These are phyloP conservation scores for Melanostoma scalare DNA, from an alignment of 2,888 invertebrate species.

Conservation along the genomic window DNA sequence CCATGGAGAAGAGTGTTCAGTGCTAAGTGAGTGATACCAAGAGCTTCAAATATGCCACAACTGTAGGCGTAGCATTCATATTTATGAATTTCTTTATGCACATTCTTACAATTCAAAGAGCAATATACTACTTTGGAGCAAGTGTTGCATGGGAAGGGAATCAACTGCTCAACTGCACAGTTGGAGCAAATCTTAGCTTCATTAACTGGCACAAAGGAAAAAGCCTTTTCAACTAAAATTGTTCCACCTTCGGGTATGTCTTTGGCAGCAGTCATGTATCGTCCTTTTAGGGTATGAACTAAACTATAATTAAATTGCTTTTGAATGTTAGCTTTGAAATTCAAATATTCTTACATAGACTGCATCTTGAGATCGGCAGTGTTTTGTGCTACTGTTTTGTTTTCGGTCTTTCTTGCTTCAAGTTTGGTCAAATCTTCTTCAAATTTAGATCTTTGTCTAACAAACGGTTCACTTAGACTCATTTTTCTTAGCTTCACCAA, in stretches of 20 bases:
- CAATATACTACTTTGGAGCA: conserved; percentile 89
- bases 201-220: conserved; percentile 88
- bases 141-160: conserved; percentile 86
- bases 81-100: conserved; percentile 85
- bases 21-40: conserved; percentile 92
- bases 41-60: conserved; percentile 85
- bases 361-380: conserved; percentile 32
- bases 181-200: conserved; percentile 85
- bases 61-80: conserved; percentile 89
- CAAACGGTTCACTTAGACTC: conserved; percentile 19
- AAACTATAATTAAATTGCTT: no score
- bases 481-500: conserved; percentile 32
- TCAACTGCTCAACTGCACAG: conserved; percentile 86
- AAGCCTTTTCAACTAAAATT: conserved; percentile 91
- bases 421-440: conserved; percentile 29
- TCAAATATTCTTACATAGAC: conserved; percentile 26
- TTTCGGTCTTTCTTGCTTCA: background rate
- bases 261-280: conserved; percentile 83
- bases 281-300: conserved; percentile 68
- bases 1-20: conserved; percentile 86
- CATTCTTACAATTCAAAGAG: conserved; percentile 84
- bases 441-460: conserved; percentile 6
- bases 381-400: background rate
- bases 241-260: conserved; percentile 86
- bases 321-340: background rate